Base-by-base conservation (phyloP, 2,888 invertebrate species). In the Callyntrura guangdongensis region DNA sequence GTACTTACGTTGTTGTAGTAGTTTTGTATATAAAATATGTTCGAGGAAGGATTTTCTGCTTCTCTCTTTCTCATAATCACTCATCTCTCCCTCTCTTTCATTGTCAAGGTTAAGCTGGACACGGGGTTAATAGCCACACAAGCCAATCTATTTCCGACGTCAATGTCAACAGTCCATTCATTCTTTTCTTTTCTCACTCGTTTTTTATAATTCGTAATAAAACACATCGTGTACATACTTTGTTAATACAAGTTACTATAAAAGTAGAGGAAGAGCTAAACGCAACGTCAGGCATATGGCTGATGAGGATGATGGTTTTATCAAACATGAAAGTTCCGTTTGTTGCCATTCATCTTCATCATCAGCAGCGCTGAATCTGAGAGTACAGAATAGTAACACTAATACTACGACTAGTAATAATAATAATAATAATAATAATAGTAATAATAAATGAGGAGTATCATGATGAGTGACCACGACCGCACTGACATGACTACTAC, bases 101-200 rank as follows among this genome's bases (percentile, higher is more conserved):
- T 25, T 90, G 86, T 86, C 90, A 91, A 91, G 90, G 90, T 91
- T 91, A 91, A 91, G 90, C 90, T 91, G 90, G 90, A 91, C 90
- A 91, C 83, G 90, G 83, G 90, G 90, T 91, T 86, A 91, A 91
- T 84, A 91, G 90, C 90, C 90, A 91, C 49, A 69, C 90, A 56
- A 53, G 81, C 86, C 84, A 86, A 79, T 87, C 86, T 88, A 91
- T 83, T 91, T 91, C 90, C 90, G 90, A 91, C 90, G 90, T 91
- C 90, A 87, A 67, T 90, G 87, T 91, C 83, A 91, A 91, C 90
- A 91, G 64, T 83, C 82, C 86, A 91, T 91, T 91, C 90, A 91
- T 91, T 86, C 64, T 56, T 20, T 56, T 17, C 36, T 86, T 27
- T 64, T 9, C 64, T 47, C 45, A 20, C 45, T 64, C 20, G 3